These are phyloP conservation scores for Drosophila littoralis DNA, from an alignment of 1,140 invertebrate genomes.

Conservation along the genomic window DNA sequence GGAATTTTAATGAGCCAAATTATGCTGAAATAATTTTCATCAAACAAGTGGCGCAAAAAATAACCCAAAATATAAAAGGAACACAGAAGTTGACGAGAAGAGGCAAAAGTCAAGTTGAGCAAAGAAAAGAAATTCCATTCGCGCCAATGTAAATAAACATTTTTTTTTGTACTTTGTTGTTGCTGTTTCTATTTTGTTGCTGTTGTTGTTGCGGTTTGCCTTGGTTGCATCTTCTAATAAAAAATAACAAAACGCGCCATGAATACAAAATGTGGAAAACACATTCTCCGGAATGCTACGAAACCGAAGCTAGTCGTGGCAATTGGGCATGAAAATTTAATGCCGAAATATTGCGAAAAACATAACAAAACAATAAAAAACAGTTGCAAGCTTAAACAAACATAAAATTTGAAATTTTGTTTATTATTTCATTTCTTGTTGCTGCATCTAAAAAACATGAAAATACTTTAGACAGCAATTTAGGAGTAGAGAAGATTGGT, in stretches of 20 bases:
- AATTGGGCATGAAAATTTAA: conserved; percentile 47
- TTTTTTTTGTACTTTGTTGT: conserved; percentile 25
- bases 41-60: conserved; percentile 18
- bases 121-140: conserved; percentile 34
- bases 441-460: conserved; percentile 5
- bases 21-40: conserved; percentile 54
- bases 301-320: conserved; percentile 11
- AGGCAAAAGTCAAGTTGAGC: conserved; percentile 21
- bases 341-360: conserved; percentile 31
- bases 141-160: conserved; percentile 58
- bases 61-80: background rate
- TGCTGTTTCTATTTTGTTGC: conserved; percentile 16
- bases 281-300: background rate
- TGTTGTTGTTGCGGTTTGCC: conserved; percentile 29
- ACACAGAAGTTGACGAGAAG: conserved; percentile 12
- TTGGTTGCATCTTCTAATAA: conserved; percentile 51
- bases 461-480: conserved; percentile 14
- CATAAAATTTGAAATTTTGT: conserved; percentile 30
- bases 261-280: conserved; percentile 52
- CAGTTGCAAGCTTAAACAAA: conserved; percentile 15
- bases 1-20: conserved; percentile 73
- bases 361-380: conserved; percentile 35
- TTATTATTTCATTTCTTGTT: background rate
- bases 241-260: conserved; percentile 42
- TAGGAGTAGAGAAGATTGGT: background rate